phyloP scores from a whole-genome alignment of 2,797 vertebrate species.

The Sciurus carolinensis region DNA sequence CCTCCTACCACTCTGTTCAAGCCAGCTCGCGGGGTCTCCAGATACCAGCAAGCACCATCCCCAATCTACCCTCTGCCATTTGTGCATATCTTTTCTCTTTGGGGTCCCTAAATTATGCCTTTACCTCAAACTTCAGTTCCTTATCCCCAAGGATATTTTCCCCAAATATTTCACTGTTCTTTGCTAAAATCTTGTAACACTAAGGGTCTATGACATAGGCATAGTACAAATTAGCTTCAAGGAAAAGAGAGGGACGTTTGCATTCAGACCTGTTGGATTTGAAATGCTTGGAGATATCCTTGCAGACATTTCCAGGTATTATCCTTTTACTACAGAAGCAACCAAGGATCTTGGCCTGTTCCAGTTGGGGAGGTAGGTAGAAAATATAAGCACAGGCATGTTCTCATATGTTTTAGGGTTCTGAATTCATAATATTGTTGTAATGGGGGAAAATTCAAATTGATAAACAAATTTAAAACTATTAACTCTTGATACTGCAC shows the following conservation, averaged over 20 bases:
- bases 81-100: background rate
- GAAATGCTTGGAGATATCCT: slow-evolving; percentile 38
- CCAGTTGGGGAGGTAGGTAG: background rate
- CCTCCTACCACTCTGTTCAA: background rate
- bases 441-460: slow-evolving; percentile 52
- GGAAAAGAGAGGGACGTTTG: slow-evolving; percentile 19
- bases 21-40: too few relatives aligned
- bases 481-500: background rate
- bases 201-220: background rate
- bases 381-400: slow-evolving; percentile 50
- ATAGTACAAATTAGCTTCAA: background rate
- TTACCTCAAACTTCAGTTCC: background rate
- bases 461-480: slow-evolving; percentile 52
- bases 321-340: slow-evolving; percentile 15
- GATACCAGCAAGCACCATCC: too few relatives aligned
- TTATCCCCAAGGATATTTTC: background rate
- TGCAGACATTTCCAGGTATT: slow-evolving; percentile 8
- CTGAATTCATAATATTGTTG: slow-evolving; percentile 50
- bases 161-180: background rate
- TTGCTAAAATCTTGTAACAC: background rate
- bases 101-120: background rate
- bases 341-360: background rate
- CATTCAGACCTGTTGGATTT: slow-evolving; percentile 1
- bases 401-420: background rate
- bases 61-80: background rate